Conservation (phyloP, 2,113 vertebrate species). For the Elaphurus davidianus region DNA sequence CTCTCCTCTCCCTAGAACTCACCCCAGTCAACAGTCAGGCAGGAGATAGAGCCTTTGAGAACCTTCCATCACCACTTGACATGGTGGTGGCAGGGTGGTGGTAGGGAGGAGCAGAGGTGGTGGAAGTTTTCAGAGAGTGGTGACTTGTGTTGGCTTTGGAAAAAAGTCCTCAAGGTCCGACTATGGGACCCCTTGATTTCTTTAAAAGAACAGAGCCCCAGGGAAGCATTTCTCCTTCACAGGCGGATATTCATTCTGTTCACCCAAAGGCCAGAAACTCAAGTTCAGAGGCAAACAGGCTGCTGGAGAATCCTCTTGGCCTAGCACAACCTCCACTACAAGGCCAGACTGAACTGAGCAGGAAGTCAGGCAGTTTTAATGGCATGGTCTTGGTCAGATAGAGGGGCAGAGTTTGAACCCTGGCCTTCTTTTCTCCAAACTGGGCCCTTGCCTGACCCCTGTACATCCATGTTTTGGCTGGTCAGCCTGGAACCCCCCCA, state of each 20-base stretch:
- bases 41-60: background rate
- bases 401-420: background rate
- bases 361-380: background rate
- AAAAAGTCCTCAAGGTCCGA: conserved; percentile 9
- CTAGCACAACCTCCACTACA: background rate
- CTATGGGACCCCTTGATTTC: conserved; percentile 8
- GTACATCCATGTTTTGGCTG: background rate
- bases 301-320: background rate
- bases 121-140: background rate
- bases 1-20: background rate
- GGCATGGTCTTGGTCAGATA: background rate
- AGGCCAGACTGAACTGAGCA: background rate
- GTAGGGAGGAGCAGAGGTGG: background rate
- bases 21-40: background rate
- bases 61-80: background rate
- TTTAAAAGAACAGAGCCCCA: conserved; percentile 53
- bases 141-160: background rate
- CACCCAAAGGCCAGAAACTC: conserved; percentile 16
- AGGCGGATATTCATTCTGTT: conserved; percentile 38
- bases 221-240: conserved; percentile 31
- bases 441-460: background rate
- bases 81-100: background rate
- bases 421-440: background rate
- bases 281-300: conserved; percentile 31
- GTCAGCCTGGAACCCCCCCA: background rate